These are phyloP conservation scores for Zhuqinia jingwanae DNA, from an alignment of 2,888 invertebrate genomes.

Conservation along the genomic window DNA sequence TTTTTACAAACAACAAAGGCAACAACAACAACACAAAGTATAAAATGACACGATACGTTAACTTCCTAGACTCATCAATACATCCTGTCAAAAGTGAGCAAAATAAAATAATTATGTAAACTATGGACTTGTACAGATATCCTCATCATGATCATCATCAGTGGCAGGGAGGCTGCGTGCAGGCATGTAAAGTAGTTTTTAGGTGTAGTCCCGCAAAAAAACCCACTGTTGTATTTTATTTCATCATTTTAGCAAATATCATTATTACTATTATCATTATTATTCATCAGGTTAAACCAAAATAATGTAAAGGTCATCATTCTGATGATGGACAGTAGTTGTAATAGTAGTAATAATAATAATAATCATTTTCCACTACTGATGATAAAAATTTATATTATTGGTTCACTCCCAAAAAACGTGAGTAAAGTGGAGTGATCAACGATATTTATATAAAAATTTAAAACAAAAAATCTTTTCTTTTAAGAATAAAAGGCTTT, in stretches of 20 bases:
- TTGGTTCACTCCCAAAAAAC: slow-evolving; percentile 16
- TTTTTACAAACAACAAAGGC: slow-evolving; percentile 16
- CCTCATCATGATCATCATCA: not conserved
- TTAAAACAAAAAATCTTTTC: no score
- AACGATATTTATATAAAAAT: no score
- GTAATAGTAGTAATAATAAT: no score
- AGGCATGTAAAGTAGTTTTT: slow-evolving; percentile 26
- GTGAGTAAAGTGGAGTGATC: not conserved
- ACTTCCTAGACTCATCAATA: slow-evolving; percentile 47
- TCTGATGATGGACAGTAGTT: slow-evolving; percentile 16
- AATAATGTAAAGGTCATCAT: not conserved
- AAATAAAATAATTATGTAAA: slow-evolving; percentile 22
- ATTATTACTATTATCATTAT: not conserved
- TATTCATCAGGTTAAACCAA: not conserved
- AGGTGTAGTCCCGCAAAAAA: slow-evolving; percentile 15
- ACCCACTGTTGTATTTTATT: not conserved
- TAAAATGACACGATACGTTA: not conserved
- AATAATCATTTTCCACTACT: not conserved
- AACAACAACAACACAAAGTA: slow-evolving; percentile 1
- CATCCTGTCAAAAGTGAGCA: slow-evolving; percentile 52
- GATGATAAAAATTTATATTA: slow-evolving; percentile 40
- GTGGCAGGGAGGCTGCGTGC: not conserved
- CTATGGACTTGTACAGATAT: not conserved
- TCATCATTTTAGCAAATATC: not conserved
- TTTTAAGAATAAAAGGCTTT: no score